These are phyloP conservation scores for Rhodeus uyekii DNA, from an alignment of 2,797 vertebrate genomes.

Conservation along the genomic window DNA sequence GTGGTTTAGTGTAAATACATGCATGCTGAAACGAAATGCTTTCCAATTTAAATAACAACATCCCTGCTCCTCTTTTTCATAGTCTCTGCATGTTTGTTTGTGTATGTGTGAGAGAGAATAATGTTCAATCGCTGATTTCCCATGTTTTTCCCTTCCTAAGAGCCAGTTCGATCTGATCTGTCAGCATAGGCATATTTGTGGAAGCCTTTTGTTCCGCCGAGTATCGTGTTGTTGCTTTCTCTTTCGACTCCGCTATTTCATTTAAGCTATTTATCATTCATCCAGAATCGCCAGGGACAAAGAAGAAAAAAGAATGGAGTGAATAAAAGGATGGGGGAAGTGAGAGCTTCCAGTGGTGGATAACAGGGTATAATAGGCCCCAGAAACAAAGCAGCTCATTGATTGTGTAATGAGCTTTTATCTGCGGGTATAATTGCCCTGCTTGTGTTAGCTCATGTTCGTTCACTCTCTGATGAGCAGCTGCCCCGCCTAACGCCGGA, in stretches of 20 bases:
- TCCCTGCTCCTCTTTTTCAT: not conserved
- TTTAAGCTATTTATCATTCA: slow-evolving; percentile 58
- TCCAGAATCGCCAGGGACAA: slow-evolving; percentile 63
- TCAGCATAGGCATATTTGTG: slow-evolving; percentile 42
- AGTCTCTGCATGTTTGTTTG: slow-evolving; percentile 20
- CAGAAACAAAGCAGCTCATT: slow-evolving; percentile 56
- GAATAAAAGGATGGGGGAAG: slow-evolving; percentile 64
- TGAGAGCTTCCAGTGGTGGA: slow-evolving; percentile 56
- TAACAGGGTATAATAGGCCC: slow-evolving; percentile 53
- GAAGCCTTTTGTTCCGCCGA: slow-evolving; percentile 44
- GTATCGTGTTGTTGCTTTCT: slow-evolving; percentile 50
- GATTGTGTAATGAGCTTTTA: slow-evolving; percentile 67
- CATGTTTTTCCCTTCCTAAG: slow-evolving; percentile 50
- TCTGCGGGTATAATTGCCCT: slow-evolving; percentile 63
- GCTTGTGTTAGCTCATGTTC: slow-evolving; percentile 60
- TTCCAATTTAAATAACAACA: not conserved
- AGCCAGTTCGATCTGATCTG: slow-evolving; percentile 44
- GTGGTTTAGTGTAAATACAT: slow-evolving; percentile 20
- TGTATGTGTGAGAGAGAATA: slow-evolving; percentile 35
- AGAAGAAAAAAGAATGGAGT: slow-evolving; percentile 44
- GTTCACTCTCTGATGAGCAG: slow-evolving; percentile 56
- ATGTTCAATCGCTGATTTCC: slow-evolving; percentile 48
- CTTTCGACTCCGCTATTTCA: slow-evolving; percentile 51
- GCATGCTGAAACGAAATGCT: not conserved
- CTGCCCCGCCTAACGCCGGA: slow-evolving; percentile 40